Base-by-base conservation (phyloP, 2,797 vertebrate species). In the Setipinna tenuifilis region DNA sequence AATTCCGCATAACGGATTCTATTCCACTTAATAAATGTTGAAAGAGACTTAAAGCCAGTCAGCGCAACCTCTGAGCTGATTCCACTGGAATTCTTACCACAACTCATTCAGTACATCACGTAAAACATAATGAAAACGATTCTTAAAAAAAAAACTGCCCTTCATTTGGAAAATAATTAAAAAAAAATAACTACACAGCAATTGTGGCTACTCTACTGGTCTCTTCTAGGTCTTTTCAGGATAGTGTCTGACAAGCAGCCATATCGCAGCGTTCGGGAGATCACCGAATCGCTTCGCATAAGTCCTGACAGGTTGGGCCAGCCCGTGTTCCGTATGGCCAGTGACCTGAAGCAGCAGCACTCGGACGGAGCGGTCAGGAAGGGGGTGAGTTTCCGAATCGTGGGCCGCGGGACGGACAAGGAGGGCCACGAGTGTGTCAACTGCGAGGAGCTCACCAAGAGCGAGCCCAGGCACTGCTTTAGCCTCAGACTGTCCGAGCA, bases 211-310 rank as follows among this genome's bases (percentile, higher is more conserved):
- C 12, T 54, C 11, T 61, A 28, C 57, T 68, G 61, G 61, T 68
- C 3, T 54, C 25, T 83, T 3, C 10, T 91, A 97, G 97, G 96
- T 90, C 94, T 97, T 86, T 97, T 95, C 88, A 95, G 94, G 87
- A 88, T 96, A 35, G 88, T 96, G 86, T 89, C 93, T 82, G 96
- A 97, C 88, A 93, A 93, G 91, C 93, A 88, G 83, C 95, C 96
- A 0, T 97, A 96, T n/a, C 12, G 50, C 81, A 95, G 91, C 61
- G 41, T 96, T 87, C 91, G 93, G 87, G 96, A 97, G 90, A 96
- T 97, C 23, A 88, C 91, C 82, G 92, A 86, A 84, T 93, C 94
- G 5, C 84, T 95, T 78, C 91, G 89, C 83, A 95, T 96, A 82
- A 93, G 95, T 62, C 85, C 94, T 35, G 93, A 91, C n/a, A 91